Conservation (phyloP, 2,797 vertebrate genomes). For the Helostoma temminkii region DNA sequence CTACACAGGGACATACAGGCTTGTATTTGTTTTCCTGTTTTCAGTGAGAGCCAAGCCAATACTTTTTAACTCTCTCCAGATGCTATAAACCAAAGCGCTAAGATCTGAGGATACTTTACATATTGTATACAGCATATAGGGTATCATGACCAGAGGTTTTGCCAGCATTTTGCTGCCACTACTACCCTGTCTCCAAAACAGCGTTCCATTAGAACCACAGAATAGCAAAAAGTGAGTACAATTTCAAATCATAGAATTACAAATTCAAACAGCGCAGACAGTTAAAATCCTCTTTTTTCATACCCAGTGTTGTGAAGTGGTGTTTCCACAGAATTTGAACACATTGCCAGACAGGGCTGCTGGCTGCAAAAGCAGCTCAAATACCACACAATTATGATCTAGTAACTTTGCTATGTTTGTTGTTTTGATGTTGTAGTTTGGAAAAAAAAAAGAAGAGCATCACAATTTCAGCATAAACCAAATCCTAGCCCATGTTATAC, state of each 20-base stretch:
- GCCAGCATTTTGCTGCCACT: slow-evolving; percentile 26
- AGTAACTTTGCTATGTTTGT: slow-evolving; percentile 9
- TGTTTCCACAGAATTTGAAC: slow-evolving; percentile 21
- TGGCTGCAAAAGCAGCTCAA: neutral
- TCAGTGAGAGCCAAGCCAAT: slow-evolving; percentile 10
- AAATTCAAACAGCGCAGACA: slow-evolving; percentile 7
- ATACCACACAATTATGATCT: neutral
- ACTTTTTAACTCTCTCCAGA: slow-evolving; percentile 48
- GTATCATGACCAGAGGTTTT: slow-evolving; percentile 11
- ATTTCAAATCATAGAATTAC: slow-evolving; percentile 29
- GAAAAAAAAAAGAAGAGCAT: neutral
- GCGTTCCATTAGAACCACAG: slow-evolving; percentile 38
- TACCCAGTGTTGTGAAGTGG: neutral
- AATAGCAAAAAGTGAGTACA: slow-evolving; percentile 14
- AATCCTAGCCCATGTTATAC: neutral
- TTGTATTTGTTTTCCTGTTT: slow-evolving; percentile 1
- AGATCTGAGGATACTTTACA: slow-evolving; percentile 22
- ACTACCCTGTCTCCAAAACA: slow-evolving; percentile 2
- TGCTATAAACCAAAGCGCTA: slow-evolving; percentile 48
- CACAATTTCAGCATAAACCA: neutral
- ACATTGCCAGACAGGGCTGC: slow-evolving; percentile 4
- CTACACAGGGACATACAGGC: slow-evolving; percentile 35
- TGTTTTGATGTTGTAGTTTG: neutral
- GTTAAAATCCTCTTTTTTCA: slow-evolving; percentile 7
- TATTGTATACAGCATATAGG: slow-evolving; percentile 10